Conservation (phyloP, 1,140 invertebrate species). For the Cepaea nemoralis region DNA sequence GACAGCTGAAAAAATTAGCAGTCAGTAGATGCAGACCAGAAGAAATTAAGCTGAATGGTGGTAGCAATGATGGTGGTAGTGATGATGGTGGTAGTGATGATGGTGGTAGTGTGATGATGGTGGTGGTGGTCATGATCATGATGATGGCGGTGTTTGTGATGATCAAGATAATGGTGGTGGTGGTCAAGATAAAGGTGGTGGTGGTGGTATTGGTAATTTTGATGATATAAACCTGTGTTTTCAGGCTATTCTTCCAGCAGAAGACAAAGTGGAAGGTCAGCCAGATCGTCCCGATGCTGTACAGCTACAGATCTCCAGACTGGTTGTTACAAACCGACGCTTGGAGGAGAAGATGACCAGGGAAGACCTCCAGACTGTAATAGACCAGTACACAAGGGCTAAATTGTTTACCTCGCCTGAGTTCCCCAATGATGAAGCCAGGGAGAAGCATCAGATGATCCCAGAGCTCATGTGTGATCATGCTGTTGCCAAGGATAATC, state of each 20-base stretch:
- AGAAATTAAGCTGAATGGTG: no score
- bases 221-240: no score
- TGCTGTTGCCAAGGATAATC: constrained; percentile 52
- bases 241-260: constrained; percentile 75
- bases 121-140: no score
- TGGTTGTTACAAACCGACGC: constrained; percentile 84
- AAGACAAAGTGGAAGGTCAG: constrained; percentile 77
- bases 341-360: constrained; percentile 78
- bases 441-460: constrained; percentile 74
- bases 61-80: no score
- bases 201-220: no score
- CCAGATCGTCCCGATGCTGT: constrained; percentile 85
- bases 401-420: constrained; percentile 80
- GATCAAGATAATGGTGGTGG: no score
- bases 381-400: constrained; percentile 81
- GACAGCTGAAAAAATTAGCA: no score
- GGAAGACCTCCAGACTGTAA: constrained; percentile 80
- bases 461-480: constrained; percentile 74
- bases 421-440: constrained; percentile 81
- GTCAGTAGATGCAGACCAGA: no score
- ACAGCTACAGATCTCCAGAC: constrained; percentile 85
- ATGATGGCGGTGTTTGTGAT: no score
- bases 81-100: no score
- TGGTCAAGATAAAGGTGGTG: no score
- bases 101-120: no score